phyloP scores from a whole-genome alignment of 2,797 vertebrate species.

The Gallirallus australis region DNA sequence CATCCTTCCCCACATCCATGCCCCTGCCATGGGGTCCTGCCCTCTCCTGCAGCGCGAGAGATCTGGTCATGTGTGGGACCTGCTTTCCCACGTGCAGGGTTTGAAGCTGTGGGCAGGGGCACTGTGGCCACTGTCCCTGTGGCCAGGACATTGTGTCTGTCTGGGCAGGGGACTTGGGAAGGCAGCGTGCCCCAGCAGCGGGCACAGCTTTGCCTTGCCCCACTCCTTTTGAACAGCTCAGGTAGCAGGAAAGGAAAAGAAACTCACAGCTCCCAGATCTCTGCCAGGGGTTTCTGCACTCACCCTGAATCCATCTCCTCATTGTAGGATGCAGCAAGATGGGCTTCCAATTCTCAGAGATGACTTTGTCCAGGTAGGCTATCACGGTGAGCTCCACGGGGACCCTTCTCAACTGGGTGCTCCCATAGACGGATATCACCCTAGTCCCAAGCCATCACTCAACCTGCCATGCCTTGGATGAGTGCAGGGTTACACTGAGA shows the following conservation, averaged over 20 bases:
- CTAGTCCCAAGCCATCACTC: not conserved
- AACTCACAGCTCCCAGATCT: not conserved
- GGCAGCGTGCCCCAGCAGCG: not conserved
- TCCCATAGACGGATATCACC: accelerated
- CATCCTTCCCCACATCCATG: not conserved
- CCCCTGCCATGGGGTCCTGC: not conserved
- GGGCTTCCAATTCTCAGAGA: not conserved
- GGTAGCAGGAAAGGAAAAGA: not conserved
- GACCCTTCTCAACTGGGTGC: not conserved
- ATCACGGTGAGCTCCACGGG: not conserved
- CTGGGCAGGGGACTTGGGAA: not conserved
- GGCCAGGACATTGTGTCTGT: not conserved
- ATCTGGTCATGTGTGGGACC: not conserved
- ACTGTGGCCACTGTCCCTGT: too few relatives aligned
- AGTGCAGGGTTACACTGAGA: not conserved
- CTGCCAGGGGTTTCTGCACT: accelerated
- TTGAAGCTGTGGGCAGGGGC: not conserved
- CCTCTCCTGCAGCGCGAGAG: not conserved
- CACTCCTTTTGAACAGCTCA: not conserved
- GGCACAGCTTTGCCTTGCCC: accelerated
- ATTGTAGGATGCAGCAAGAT: not conserved
- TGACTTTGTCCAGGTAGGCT: not conserved
- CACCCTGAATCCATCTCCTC: not conserved
- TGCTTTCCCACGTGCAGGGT: not conserved
- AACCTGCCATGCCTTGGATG: not conserved